Base-by-base conservation (phyloP, 1,140 invertebrate species). In the Episyrphus balteatus region DNA sequence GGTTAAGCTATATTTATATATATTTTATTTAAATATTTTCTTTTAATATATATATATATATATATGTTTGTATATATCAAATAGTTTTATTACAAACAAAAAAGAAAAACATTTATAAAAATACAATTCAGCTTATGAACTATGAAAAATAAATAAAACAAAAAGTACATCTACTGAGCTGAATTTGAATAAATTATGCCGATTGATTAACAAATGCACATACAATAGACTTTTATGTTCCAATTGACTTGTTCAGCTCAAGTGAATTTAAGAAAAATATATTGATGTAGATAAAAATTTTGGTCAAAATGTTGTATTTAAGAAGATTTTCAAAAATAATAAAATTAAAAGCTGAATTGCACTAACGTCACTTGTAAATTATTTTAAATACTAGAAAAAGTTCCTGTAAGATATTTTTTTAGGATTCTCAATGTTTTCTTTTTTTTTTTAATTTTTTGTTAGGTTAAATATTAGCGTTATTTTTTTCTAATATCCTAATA, bases 1-100 rank as follows among this genome's bases (percentile, higher is more conserved):
- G 64, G 64, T 67, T 67, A 67, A 67, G 63, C 63, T 67, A 66
- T 66, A 66, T 56, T 62, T 62, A 61, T 57, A 47, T 56, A 50
- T 51, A 45, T 33, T 53, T 51, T 44, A 33, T 50, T 53, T 56
- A 38, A 11, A 49, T 49, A 52, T 48, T 46, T 61, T 58, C 54
- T 39, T 58, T 51, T 52, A 47, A 49, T 52, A 49, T 44, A 33
- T 42, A 42, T 42, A 40, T 40, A 15, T 40, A 42, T 42, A 26
- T 42, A 42, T 18, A 42, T 42, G 5, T 17, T 15, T 42, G 18
- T 42, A 42, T 18, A 26, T 18, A 42, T 13, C 18, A 42, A 15
- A 26, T 13, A 42, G 13, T 42, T 42, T 13, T 42, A 17, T 42
- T 30, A 14, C 11, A 14, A 30, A 13, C 8, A 33, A 47, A 32